A percentile compares a stretch with the other conserved stretches of the same genome.
These are phyloP conservation scores for Xestia xanthographa DNA, from an alignment of 2,888 invertebrate genomes.

Conservation along the genomic window DNA sequence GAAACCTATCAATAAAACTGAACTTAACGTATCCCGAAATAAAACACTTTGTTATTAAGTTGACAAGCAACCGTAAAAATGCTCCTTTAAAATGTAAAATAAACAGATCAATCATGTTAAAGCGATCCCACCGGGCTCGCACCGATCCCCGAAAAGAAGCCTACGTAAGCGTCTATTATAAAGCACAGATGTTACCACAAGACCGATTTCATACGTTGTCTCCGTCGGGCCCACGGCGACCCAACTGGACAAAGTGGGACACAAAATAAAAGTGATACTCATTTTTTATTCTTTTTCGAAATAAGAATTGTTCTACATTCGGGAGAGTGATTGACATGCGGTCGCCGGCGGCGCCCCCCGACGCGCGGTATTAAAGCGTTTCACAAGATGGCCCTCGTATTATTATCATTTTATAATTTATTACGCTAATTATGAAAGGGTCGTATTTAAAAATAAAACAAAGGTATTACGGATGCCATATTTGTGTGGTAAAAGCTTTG, in stretches of 20 bases:
- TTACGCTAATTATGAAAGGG: constrained; percentile 90
- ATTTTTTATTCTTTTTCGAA: constrained; percentile 88
- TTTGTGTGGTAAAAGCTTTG: constrained; percentile 84
- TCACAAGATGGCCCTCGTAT: constrained; percentile 88
- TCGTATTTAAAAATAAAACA: constrained; percentile 89
- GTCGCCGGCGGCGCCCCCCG: constrained; percentile 88
- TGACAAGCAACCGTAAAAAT: constrained; percentile 91
- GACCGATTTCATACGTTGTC: constrained; percentile 83
- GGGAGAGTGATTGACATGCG: constrained; percentile 90
- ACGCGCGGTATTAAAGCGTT: constrained; percentile 86
- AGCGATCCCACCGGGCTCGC: constrained; percentile 89
- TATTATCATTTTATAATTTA: constrained; percentile 91
- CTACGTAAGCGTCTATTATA: constrained; percentile 90
- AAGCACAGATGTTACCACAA: constrained; percentile 89
- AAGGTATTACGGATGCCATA: constrained; percentile 86
- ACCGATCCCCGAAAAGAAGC: constrained; percentile 89
- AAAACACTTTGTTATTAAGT: constrained; percentile 91
- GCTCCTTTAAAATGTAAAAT: constrained; percentile 91
- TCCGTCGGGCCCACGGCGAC: constrained; percentile 74
- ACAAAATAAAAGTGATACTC: constrained; percentile 86
- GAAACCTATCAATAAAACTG: constrained; percentile 90
- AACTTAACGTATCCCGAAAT: constrained; percentile 89
- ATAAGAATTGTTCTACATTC: constrained; percentile 90
- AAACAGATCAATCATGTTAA: constrained; percentile 91
- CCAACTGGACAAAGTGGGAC: constrained; percentile 76